Conservation (phyloP, 2,888 invertebrate species). For the Drosophila imparisetae region DNA sequence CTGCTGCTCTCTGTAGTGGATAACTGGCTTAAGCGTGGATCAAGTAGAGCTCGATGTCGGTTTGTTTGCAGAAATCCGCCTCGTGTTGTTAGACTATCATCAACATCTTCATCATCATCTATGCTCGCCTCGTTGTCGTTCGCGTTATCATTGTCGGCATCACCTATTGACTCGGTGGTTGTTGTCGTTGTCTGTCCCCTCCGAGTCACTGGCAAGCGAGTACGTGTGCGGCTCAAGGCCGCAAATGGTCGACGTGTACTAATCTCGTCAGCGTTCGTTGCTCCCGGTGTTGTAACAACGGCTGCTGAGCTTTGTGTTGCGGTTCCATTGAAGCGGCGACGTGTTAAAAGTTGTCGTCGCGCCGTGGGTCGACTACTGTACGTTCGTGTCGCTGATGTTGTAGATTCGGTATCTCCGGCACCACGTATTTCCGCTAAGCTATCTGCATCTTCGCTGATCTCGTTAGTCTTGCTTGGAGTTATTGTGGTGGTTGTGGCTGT, state of each 20-base stretch:
- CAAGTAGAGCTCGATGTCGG: conserved; percentile 60
- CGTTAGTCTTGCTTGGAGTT: conserved; percentile 5
- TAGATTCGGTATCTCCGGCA: background rate
- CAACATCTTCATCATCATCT: conserved; percentile 16
- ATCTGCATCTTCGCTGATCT: background rate
- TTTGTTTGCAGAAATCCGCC: conserved; percentile 61
- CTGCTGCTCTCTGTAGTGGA: background rate
- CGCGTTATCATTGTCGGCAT: conserved; percentile 13
- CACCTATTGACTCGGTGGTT: conserved; percentile 12
- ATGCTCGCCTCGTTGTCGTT: conserved; percentile 40
- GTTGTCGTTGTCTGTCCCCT: conserved; percentile 17
- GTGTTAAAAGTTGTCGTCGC: conserved; percentile 41
- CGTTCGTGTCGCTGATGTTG: conserved; percentile 6
- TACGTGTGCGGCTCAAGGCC: conserved; percentile 53
- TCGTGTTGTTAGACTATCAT: conserved; percentile 29
- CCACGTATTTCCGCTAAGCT: background rate
- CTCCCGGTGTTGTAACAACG: conserved; percentile 4
- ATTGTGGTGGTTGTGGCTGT: background rate
- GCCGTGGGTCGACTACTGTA: conserved; percentile 8
- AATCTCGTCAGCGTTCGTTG: conserved; percentile 31
- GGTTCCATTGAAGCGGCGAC: conserved; percentile 50
- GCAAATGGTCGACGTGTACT: conserved; percentile 57
- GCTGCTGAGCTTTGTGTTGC: conserved; percentile 1
- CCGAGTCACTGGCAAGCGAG: conserved; percentile 32
- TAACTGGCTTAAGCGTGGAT: conserved; percentile 4